These are phyloP conservation scores for Gambelia wislizenii DNA, from an alignment of 2,797 vertebrate species.

Conservation along the genomic window DNA sequence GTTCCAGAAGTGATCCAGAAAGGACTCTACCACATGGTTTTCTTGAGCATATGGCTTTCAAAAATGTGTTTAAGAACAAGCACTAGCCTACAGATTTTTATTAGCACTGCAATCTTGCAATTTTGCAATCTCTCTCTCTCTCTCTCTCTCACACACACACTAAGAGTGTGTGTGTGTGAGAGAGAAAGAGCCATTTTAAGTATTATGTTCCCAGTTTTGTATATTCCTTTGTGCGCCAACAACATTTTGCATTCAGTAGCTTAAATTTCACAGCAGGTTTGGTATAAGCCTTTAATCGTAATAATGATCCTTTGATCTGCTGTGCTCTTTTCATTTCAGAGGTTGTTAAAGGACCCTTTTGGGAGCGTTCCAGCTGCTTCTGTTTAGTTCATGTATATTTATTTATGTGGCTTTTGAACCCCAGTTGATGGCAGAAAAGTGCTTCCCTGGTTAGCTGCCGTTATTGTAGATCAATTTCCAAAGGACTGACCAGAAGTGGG, in stretches of 20 bases:
- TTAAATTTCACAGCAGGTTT: constrained; percentile 75
- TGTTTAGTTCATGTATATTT: constrained; percentile 82
- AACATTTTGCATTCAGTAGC: constrained; percentile 72
- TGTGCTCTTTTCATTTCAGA: constrained; percentile 69
- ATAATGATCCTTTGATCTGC: constrained; percentile 81
- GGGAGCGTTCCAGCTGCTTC: constrained; percentile 79
- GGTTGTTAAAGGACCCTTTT: constrained; percentile 75
- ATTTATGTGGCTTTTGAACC: constrained; percentile 80
- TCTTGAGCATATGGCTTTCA: neutral
- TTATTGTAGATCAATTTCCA: constrained; percentile 70
- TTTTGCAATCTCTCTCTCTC: too few species aligned
- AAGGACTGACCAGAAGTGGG: constrained; percentile 52
- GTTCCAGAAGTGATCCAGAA: too few species aligned
- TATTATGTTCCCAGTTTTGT: constrained; percentile 66
- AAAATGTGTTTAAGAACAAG: neutral
- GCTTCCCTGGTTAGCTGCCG: constrained; percentile 60
- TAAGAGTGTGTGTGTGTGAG: too few species aligned
- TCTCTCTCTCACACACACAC: too few species aligned
- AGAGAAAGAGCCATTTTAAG: constrained; percentile 48
- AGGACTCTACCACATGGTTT: too few species aligned
- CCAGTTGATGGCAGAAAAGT: constrained; percentile 67
- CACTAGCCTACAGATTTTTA: neutral
- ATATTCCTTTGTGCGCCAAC: constrained; percentile 58
- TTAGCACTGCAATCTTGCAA: neutral
- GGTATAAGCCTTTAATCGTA: constrained; percentile 80